These are phyloP conservation scores for Halictus ligatus DNA, from an alignment of 2,888 invertebrate genomes.

Conservation along the genomic window DNA sequence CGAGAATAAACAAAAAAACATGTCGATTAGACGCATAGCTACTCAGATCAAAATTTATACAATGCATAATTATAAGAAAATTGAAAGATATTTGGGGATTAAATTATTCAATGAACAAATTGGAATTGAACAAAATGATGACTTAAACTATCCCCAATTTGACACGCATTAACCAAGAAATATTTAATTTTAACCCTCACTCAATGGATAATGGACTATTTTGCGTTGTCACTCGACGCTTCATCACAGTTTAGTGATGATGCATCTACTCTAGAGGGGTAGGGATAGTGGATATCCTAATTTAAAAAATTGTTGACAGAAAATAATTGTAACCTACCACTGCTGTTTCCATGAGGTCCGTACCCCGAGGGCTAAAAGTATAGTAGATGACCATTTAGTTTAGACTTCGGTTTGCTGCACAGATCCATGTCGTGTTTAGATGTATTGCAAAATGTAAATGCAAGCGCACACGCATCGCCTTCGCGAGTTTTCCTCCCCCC, in stretches of 20 bases:
- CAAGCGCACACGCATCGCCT: slow-evolving; percentile 9
- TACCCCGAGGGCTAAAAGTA: not conserved
- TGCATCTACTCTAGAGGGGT: too few relatives aligned
- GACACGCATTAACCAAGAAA: not conserved
- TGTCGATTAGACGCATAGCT: not conserved
- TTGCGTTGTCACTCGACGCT: not conserved
- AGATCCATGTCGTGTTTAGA: slow-evolving; percentile 30
- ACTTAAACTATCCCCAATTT: not conserved
- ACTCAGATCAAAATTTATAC: not conserved
- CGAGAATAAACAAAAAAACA: not conserved
- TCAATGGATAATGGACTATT: not conserved
- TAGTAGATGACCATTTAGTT: not conserved
- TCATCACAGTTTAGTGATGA: too few relatives aligned
- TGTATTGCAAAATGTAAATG: slow-evolving; percentile 32
- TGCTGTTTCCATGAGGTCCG: not conserved
- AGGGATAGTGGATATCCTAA: too few relatives aligned
- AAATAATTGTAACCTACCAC: not conserved
- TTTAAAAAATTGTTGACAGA: too few relatives aligned
- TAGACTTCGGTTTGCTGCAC: not conserved
- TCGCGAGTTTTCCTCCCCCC: not conserved
- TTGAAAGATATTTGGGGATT: not conserved
- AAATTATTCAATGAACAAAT: not conserved
- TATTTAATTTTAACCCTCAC: not conserved
- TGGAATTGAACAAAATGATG: not conserved
- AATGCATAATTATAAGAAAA: not conserved